Evolutionary conservation across 2,113 vertebrate species (phyloP).

Genomic region (Ornithorhynchus anatinus): DNA sequence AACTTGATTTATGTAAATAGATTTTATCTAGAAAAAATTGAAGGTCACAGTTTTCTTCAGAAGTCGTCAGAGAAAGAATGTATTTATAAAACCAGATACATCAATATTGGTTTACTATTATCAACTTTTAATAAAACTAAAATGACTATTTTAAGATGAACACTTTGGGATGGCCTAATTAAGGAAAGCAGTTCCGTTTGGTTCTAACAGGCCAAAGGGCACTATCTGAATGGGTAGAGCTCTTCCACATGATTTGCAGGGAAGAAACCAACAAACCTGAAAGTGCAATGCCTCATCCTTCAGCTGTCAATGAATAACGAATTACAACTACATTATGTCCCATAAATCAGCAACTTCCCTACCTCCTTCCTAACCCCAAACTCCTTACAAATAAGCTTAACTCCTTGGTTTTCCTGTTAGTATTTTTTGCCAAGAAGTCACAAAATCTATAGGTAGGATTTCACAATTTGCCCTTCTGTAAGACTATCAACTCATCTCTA

Average conservation of each 20-base stretch:
- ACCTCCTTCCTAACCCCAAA: too few species aligned
- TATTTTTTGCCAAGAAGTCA: too few species aligned
- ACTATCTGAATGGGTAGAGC: too few species aligned
- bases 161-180: not conserved
- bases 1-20: not conserved
- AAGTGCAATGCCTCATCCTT: not conserved
- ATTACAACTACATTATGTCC: not conserved
- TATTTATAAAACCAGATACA: too few species aligned
- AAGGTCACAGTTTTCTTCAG: not conserved
- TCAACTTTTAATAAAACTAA: not conserved
- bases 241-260: not conserved
- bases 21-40: not conserved
- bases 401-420: too few species aligned
- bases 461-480: too few species aligned
- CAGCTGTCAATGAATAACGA: not conserved
- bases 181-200: too few species aligned
- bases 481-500: too few species aligned
- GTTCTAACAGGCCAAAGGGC: too few species aligned
- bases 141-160: not conserved
- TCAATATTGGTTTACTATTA: not conserved
- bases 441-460: too few species aligned
- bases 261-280: not conserved
- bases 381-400: too few species aligned
- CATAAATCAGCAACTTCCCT: not conserved
- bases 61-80: not conserved